Base-by-base conservation (phyloP, 1,140 invertebrate species). In the Stegodyphus dumicola region DNA sequence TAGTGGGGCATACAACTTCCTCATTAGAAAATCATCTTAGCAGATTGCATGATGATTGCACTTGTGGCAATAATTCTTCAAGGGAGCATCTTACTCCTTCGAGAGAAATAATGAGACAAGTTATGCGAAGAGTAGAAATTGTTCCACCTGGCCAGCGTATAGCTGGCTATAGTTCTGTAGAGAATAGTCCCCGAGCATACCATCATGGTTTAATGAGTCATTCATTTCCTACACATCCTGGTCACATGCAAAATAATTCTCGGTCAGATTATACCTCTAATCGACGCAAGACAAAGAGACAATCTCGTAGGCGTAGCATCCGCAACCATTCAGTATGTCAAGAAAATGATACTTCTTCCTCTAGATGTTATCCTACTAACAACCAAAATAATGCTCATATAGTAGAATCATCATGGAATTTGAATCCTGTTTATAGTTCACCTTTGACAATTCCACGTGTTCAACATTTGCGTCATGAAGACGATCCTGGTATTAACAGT, bases 81-180 rank as follows among this genome's bases (percentile, higher is more conserved):
- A 18, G 74, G 56, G 81, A 85, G 56, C 81, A 85, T 67, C 48
- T 85, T n/a, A 85, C 81, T 51, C 81, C 81, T 6, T 76, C 81
- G 6, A 67, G 81, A 69, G 81, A 85, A 77, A 85, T 85, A 48
- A 85, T 85, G 81, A 76, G 81, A 10, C 86, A 87, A 9, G 78
- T 87, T 9, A 87, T 87, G 86, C 60, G 77, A 13, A 75, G 77
- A 56, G 77, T 87, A 6, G 86, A 87, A 66, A 87, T 87, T 48
- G 86, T 87, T 48, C 86, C 86, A 6, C 86, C 86, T 66, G 85
- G 85, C 7, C 85, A 86, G 13, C 52, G 67, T 10, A 64, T 80
- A 54, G 48, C 60, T 7, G 70, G 77, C 6, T 87, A 73, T 13
- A 77, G 66, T 13, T 84, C 86, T 33, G 48, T 70, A 53, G 86